Base-by-base conservation (phyloP, 2,797 vertebrate genomes). In the Darevskia mixta region DNA sequence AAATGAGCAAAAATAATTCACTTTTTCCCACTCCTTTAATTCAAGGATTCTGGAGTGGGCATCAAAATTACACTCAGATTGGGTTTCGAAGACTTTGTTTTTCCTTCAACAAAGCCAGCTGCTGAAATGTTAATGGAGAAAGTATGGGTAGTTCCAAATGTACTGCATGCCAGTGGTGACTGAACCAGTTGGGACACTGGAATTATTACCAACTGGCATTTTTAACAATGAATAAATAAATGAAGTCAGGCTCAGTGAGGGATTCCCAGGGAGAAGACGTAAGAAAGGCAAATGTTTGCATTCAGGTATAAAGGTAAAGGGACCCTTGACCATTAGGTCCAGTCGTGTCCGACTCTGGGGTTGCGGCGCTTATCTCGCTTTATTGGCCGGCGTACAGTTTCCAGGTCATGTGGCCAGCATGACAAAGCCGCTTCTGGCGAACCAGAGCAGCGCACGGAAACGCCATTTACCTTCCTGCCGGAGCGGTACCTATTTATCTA, bases 251-350 rank as follows among this genome's bases (percentile, higher is more conserved):
- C 9, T 76, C 35, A 8, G 10, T 0, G 2, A 0, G 0, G 58
- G 49, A 83, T 86, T 83, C 38, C 85, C 87, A 20, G 38, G 58
- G 80, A 82, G 32, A 79, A 77, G 87, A 79, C 5, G 7, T 73
- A 88, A 87, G 78, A 72, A 90, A 73, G 38, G 85, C 83, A 89
- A 93, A 88, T 84, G 77, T 84, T 88, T 86, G 27, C 38, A 10
- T 64, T 71, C 76, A 83, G 87, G 77, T 87, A 35, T 79, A 82
- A 80, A 83, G 87, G 77, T 87, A 35, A 80, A 83, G 87, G 77
- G 35, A 35, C 35, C 35, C 35, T 35, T 35, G 35, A 35, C 35
- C 35, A 35, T 35, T 35, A 35, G 35, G 35, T 35, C 35, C 35
- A 35, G 35, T 35, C 35, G 35, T 35, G 35, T 35, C 35, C 35